Conservation (phyloP, 2,888 invertebrate species). For the Platycnemis pennipes region DNA sequence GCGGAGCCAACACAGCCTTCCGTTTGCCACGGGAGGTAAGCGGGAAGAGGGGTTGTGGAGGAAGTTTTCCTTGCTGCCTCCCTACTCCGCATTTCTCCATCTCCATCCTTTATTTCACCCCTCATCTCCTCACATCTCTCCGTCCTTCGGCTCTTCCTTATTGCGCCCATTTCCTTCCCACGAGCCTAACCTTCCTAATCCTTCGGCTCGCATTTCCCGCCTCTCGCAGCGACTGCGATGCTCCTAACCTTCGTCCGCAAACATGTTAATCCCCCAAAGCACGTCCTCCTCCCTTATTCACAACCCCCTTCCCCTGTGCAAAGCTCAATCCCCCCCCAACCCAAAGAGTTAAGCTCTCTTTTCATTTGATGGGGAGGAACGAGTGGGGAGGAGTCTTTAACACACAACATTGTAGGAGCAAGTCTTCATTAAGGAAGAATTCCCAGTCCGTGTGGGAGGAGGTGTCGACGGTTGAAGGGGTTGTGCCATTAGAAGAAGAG, state of each 20-base stretch:
- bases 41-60: background rate
- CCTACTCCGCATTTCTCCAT: background rate
- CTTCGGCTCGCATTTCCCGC: background rate
- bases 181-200: background rate
- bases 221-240: background rate
- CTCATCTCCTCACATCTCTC: background rate
- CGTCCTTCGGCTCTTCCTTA: background rate
- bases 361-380: conserved; percentile 52
- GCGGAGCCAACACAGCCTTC: background rate
- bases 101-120: background rate
- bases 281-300: conserved; percentile 14
- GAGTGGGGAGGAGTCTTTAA: background rate
- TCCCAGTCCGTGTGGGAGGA: background rate
- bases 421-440: conserved; percentile 58
- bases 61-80: background rate
- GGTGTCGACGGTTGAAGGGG: background rate
- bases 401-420: conserved; percentile 25
- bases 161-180: background rate
- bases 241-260: conserved; percentile 39
- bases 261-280: conserved; percentile 51
- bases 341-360: conserved; percentile 53
- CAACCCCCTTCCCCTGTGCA: background rate
- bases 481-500: background rate
- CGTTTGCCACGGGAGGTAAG: background rate
- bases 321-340: background rate